Base-by-base conservation (phyloP, 2,113 vertebrate species). In the Erythrolamprus reginae region DNA sequence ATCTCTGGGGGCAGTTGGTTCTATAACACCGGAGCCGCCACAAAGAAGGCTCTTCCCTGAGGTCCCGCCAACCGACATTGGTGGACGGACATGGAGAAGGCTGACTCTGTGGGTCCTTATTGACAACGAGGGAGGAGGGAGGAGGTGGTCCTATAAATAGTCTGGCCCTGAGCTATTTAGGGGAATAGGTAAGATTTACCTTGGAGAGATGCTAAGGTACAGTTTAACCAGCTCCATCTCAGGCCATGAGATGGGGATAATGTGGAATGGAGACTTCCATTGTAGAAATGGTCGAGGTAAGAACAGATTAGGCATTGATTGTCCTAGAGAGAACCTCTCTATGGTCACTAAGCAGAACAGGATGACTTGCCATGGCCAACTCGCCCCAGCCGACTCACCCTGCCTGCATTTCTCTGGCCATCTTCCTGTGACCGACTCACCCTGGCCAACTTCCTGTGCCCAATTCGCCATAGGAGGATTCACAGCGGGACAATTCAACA, bases 391-490 rank as follows among this genome's bases (percentile, higher is more conserved):
- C 1, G n/a, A 65, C 58, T 65, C 58, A 65, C 1, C 28, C 12
- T 1, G 1, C 10, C 58, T 15, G 28, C n/a, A 0, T 33, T 2
- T 0, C 12, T 28, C 28, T 5, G 28, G 28, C 61, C 1, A 13
- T n/a, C 5, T 65, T 65, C 61, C 28, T 65, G 61, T 0, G 0
- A 65, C 28, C 0, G 28, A 65, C 61, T 65, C 12, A 65, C 61
- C 61, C n/a, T 1, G 12, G 12, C 61, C 12, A 65, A n/a, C 28
- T 65, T 65, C 61, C 61, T 65, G 28, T 65, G 28, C 12, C 28
- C 61, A 65, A 65, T 12, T 65, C 33, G 61, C 28, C 4, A 15
- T 65, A n/a, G 61, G 61, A n/a, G 26, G 13, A 61, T 10, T 61
- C 26, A 12, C 26, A 61, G 28, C 1, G 15, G 61, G 4, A 65